Evolutionary conservation across 1,140 invertebrate species (phyloP).

Genomic region (Anoplolepis gracilipes): DNA sequence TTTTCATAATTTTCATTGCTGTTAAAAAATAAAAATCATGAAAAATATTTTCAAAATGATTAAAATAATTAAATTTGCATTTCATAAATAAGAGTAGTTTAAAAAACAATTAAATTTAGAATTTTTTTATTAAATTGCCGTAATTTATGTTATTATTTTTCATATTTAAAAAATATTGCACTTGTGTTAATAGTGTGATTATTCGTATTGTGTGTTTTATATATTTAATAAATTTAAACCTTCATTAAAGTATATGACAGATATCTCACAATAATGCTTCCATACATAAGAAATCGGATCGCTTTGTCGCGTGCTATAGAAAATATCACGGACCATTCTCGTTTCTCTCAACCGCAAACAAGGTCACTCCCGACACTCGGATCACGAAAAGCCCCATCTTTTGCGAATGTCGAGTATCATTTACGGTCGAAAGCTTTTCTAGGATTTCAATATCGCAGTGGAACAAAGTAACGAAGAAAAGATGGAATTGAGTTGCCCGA

Average conservation of each 20-base stretch:
- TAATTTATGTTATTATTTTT: neutral
- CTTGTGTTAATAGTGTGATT: neutral
- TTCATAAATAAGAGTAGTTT: neutral
- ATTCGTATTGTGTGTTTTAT: neutral
- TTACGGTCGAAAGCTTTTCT: constrained; percentile 51
- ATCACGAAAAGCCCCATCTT: constrained; percentile 51
- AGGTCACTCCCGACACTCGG: constrained; percentile 40
- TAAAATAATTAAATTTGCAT: neutral
- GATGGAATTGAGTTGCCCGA: constrained; percentile 51
- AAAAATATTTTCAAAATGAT: neutral
- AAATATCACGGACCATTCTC: constrained; percentile 50
- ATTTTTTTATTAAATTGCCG: neutral
- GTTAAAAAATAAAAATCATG: neutral
- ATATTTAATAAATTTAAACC: neutral
- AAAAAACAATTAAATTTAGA: neutral
- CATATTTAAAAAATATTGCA: neutral
- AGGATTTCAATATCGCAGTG: constrained; percentile 51
- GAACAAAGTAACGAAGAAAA: constrained; percentile 29
- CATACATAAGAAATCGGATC: constrained; percentile 44
- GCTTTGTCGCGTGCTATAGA: constrained; percentile 11
- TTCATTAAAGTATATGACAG: neutral
- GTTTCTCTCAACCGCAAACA: constrained; percentile 52
- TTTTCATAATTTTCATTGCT: neutral
- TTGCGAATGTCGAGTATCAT: constrained; percentile 43
- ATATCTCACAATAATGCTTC: constrained; percentile 8